Evolutionary conservation across 2,113 vertebrate genomes (phyloP), one percentile per base, ranked within the genome.

Genomic region (Saccopteryx bilineata): DNA sequence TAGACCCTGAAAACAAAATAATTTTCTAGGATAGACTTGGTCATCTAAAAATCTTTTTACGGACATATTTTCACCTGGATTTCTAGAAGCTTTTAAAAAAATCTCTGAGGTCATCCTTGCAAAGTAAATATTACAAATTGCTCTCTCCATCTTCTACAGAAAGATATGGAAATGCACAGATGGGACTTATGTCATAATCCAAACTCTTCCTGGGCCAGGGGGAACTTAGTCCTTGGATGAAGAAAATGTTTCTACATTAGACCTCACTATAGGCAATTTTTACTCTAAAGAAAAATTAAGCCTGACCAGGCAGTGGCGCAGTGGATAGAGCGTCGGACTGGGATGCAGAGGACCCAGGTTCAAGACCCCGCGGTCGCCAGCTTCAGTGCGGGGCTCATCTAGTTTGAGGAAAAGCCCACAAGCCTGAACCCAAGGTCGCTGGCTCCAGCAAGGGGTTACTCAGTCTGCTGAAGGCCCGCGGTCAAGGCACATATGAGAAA

Each of bases 121-220:
- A 86, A 95, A 82, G 13, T 75, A 76, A 93, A 86, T 58, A 85
- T 79, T 66, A 61, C 13, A 52, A 84, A 82, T 75, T 65, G 19
- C 66, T 60, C 28, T 39, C 19, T 15, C 28, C 72, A 66, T 9
- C 7, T 60, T 21, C 39, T 10, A 50, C 21, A 23, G 66, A 76
- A 84, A 88, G 31, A 39, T 33, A 23, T 87, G 50, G 46, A 80
- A 46, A 81, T 48, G 2, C 14, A 72, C 7, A 48, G 18, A 66
- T n/a, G n/a, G 48, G 18, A 15, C 52, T 7, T 52, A 13, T 88
- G 50, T 63, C 12, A 13, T 52, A 91, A 72, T 9, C 72, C 39
- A 23, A 26, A 54, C 7, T 87, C n/a, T n/a, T 69, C 14, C 5
- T 68, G 28, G 21, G 46, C 39, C 24, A 82, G 31, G 68, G 5